Conservation (phyloP, 2,113 vertebrate genomes). For the Sminthopsis crassicaudata region DNA sequence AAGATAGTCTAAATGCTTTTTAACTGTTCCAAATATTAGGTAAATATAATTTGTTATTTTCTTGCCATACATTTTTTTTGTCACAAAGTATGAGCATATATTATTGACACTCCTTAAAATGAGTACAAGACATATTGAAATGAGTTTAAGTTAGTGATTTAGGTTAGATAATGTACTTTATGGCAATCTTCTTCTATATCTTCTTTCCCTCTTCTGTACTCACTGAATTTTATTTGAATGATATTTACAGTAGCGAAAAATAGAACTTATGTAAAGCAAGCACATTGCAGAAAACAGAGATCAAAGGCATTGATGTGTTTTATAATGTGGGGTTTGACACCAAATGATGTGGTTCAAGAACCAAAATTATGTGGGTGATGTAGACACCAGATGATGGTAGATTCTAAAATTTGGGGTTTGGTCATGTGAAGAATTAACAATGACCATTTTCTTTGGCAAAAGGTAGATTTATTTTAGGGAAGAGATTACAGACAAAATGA, state of each 20-base stretch:
- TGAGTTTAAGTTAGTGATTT: neutral
- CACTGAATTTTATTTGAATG: neutral
- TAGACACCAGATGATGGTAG: too few species aligned
- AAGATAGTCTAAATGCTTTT: slow-evolving; percentile 67
- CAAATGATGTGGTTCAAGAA: too few species aligned
- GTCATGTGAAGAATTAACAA: too few species aligned
- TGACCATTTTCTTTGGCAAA: too few species aligned
- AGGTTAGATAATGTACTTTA: neutral
- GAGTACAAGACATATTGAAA: neutral
- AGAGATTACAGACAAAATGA: too few species aligned
- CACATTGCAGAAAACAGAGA: slow-evolving; percentile 71
- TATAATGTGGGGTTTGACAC: too few species aligned
- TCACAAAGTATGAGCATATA: slow-evolving; percentile 40
- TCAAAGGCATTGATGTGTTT: slow-evolving; percentile 62
- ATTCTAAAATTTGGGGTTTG: too few species aligned
- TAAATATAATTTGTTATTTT: slow-evolving; percentile 37
- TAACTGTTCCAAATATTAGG: slow-evolving; percentile 36
- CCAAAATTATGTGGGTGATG: too few species aligned
- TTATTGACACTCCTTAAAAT: slow-evolving; percentile 47
- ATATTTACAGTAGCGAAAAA: slow-evolving; percentile 42
- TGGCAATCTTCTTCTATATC: neutral
- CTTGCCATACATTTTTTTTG: slow-evolving; percentile 37
- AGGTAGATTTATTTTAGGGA: too few species aligned
- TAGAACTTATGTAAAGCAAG: slow-evolving; percentile 45
- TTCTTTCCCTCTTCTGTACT: too few species aligned